Conservation (phyloP, 1,140 invertebrate genomes). For the Bombus turneri region DNA sequence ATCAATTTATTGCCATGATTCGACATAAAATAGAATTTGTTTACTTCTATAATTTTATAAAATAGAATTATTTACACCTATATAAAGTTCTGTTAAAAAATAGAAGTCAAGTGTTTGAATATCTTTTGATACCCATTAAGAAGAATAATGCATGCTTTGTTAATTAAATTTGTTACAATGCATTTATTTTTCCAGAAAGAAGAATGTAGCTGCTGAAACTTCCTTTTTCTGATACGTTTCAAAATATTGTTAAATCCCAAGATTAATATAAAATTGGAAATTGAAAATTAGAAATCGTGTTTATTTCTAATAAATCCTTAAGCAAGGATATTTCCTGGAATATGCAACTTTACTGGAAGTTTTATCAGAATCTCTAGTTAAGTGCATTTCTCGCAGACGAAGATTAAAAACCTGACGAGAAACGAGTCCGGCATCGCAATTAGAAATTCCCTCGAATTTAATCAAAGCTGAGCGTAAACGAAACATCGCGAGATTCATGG, state of each 20-base stretch:
- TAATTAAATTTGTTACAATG: too few species aligned
- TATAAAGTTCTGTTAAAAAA: too few species aligned
- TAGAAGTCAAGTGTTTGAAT: too few species aligned
- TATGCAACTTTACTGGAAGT: neutral
- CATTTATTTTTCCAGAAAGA: too few species aligned
- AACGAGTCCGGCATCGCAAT: neutral
- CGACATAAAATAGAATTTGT: too few species aligned
- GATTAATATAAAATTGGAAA: too few species aligned
- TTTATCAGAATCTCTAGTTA: neutral
- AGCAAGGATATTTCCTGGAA: neutral
- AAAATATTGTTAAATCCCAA: too few species aligned
- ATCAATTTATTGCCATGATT: too few species aligned
- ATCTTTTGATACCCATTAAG: too few species aligned
- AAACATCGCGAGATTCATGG: neutral
- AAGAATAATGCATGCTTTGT: too few species aligned
- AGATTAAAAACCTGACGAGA: neutral
- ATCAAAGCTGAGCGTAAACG: neutral
- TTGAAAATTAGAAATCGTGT: neutral
- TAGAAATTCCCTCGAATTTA: conserved; percentile 1
- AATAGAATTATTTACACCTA: neutral
- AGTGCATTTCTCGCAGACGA: neutral
- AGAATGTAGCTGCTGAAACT: too few species aligned
- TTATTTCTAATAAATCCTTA: neutral
- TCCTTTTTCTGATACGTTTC: too few species aligned
- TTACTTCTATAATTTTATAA: neutral